These are phyloP conservation scores for Macaca fascicularis DNA, from an alignment of 2,113 vertebrate genomes.

Conservation along the genomic window DNA sequence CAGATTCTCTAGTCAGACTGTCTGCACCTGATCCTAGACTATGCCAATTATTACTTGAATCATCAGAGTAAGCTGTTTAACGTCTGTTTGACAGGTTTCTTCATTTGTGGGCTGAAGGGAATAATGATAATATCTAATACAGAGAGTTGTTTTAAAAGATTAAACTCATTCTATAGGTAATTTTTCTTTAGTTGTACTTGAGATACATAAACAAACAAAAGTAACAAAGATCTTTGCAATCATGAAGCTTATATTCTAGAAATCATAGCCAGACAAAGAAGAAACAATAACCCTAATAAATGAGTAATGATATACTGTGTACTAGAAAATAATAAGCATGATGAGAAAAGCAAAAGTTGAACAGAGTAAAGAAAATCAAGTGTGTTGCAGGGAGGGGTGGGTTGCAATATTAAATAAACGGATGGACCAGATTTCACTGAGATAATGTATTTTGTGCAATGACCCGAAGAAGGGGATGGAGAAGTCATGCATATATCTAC, in stretches of 20 bases:
- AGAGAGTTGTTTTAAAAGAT: neutral
- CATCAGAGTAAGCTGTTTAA: neutral
- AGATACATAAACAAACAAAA: neutral
- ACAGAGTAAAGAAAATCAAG: neutral
- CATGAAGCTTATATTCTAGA: neutral
- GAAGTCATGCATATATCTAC: neutral
- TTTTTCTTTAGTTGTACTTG: neutral
- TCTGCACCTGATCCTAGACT: neutral
- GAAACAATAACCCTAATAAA: neutral
- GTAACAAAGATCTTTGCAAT: neutral
- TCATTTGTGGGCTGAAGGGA: neutral
- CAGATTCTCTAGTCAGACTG: neutral
- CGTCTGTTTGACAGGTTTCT: neutral
- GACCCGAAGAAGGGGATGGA: neutral
- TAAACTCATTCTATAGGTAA: neutral
- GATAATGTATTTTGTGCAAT: neutral
- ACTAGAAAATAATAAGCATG: neutral
- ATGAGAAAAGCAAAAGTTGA: neutral
- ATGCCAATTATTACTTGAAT: neutral
- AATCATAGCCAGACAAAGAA: neutral
- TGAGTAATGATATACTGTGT: rapidly evolving
- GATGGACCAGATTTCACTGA: neutral
- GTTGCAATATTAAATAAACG: neutral
- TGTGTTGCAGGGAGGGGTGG: neutral
- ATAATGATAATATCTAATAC: neutral